Evolutionary conservation across 2,888 invertebrate genomes (phyloP), one percentile per base, ranked within the genome.

Genomic region (Hydrotaea cyrtoneurina): DNA sequence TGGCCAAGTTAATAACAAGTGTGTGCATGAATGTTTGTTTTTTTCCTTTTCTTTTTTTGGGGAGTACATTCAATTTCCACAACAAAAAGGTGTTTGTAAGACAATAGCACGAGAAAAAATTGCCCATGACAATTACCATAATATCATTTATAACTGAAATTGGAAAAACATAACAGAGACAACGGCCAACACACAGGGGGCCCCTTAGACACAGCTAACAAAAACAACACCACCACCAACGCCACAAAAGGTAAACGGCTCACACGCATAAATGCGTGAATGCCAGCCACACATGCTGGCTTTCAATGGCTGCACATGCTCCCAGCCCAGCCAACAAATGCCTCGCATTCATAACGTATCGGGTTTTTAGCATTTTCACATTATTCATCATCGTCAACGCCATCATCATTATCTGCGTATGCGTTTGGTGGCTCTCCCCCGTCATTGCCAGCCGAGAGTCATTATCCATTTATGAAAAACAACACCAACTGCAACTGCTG

Each of bases 121-220:
- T 80, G 50, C 31, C 80, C 75, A 26, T 75, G 69, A 71, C 75
- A 71, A 71, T 80, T 71, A 80, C 66, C 69, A 75, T 50, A 78
- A 71, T 64, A 78, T 71, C 69, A 71, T 74, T 59, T 62, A 59
- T 74, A 66, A 73, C 31, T 15, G 31, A 31, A 31, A 31, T 31
- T 31, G 43, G 39, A 43, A 19, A 75, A 10, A n/a, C 10, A 62
- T 64, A 57, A 62, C 76, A 53, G 4, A 0, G 7, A 4, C 31
- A 31, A 13, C 73, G 36, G 17, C 71, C n/a, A 74, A 55, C 26
- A 72, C 53, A 17, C 21, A 31, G n/a, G 15, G 3, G 13, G 36
- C 36, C 17, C 13, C 17, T 17, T 53, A 53, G 19, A 8, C n/a
- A 53, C n/a, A n/a, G n/a, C n/a, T n/a, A n/a, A n/a, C n/a, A n/a